phyloP scores from a whole-genome alignment of 2,113 vertebrate species.

The Rutilus rutilus region DNA sequence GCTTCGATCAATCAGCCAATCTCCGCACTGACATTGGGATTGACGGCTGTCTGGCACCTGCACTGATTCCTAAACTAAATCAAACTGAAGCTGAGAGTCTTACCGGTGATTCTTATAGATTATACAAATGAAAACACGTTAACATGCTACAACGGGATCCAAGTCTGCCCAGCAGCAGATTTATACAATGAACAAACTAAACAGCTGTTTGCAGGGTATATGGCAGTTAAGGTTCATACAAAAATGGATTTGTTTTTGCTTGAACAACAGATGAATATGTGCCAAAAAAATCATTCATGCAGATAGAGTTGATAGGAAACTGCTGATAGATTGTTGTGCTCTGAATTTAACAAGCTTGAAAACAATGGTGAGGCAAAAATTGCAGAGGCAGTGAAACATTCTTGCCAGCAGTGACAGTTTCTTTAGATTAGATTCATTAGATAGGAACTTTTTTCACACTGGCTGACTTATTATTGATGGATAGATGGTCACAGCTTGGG shows the following conservation, averaged over 20 bases:
- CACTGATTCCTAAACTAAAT: conserved; percentile 60
- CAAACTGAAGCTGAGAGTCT: conserved; percentile 31
- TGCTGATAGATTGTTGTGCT: conserved; percentile 42
- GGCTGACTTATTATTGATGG: conserved; percentile 30
- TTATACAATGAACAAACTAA: not conserved
- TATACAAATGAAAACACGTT: not conserved
- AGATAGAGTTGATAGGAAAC: conserved; percentile 39
- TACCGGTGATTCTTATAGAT: conserved; percentile 29
- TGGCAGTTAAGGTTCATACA: not conserved
- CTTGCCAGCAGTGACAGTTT: conserved; percentile 39
- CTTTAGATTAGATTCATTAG: conserved; percentile 38
- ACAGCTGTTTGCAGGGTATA: not conserved
- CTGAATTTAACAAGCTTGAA: conserved; percentile 33
- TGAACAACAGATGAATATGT: conserved; percentile 27
- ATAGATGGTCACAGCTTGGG: not conserved
- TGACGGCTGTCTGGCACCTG: conserved; percentile 71
- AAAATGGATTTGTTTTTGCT: conserved; percentile 12
- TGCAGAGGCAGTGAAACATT: conserved; percentile 38
- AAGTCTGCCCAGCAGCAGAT: not conserved
- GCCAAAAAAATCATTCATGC: conserved; percentile 36
- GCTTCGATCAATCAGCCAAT: conserved; percentile 76
- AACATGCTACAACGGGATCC: not conserved
- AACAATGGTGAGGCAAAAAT: conserved; percentile 14
- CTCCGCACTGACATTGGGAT: conserved; percentile 66
- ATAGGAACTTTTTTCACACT: conserved; percentile 22